These are phyloP conservation scores for Ceratitis capitata DNA, from an alignment of 1,140 invertebrate genomes.

Conservation along the genomic window DNA sequence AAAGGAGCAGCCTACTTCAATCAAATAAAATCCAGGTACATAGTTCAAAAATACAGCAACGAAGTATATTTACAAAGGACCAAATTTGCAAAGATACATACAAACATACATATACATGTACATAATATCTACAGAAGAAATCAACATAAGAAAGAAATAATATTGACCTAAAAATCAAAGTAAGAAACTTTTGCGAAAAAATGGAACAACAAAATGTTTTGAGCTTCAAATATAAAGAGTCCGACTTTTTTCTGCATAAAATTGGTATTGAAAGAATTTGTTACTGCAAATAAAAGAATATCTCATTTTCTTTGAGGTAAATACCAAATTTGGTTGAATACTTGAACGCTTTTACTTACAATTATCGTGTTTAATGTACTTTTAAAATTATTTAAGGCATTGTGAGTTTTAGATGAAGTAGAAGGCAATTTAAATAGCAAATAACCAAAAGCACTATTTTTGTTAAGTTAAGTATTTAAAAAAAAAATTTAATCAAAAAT, in stretches of 20 bases:
- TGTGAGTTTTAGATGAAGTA: no score
- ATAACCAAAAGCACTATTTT: no score
- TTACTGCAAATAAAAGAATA: constrained; percentile 3
- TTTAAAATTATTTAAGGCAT: no score
- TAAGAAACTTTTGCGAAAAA: not conserved
- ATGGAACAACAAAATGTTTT: not conserved
- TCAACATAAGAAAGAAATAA: constrained; percentile 2
- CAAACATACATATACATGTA: not conserved
- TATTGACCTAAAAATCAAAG: not conserved
- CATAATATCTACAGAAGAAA: not conserved
- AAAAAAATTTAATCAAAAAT: no score
- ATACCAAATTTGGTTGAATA: no score
- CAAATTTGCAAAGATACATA: not conserved
- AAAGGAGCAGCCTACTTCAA: not conserved
- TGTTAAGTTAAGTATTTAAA: no score
- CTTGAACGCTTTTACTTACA: no score
- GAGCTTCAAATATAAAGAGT: not conserved
- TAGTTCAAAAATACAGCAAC: not conserved
- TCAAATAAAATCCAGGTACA: not conserved
- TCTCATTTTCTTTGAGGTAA: no score
- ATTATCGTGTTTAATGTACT: no score
- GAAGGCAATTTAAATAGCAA: no score
- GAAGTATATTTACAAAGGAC: not conserved
- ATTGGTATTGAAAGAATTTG: not conserved
- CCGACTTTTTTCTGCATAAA: not conserved